Evolutionary conservation across 2,797 vertebrate genomes (phyloP), one percentile per base, ranked within the genome.

Genomic region (Phataginus tetradactyla): DNA sequence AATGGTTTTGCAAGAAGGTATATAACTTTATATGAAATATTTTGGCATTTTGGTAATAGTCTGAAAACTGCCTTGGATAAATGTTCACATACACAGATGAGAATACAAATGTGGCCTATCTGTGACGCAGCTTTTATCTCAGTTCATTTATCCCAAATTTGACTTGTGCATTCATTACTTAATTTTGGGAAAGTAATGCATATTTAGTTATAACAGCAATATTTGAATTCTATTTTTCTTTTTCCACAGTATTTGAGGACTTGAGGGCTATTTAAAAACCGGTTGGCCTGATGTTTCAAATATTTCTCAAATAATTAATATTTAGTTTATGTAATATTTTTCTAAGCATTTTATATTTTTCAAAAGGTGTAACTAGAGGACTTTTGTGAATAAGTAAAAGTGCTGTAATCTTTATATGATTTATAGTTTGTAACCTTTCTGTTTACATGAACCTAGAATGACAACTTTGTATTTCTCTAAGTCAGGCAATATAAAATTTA

Each of bases 261-360:
- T 86, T 34, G 74, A 86, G 45, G 74, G 71, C 17, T 63, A 13
- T 57, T 89, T 86, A 72, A 94, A 81, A 89, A 59, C 27, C 63
- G 11, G 0, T 89, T 93, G 86, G 29, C 51, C 32, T 79, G 37
- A 27, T 69, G 42, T 79, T 83, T 90, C 64, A 96, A 64, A 77
- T 59, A 39, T 59, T 78, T 94, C 39, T 95, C n/a, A 83, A 39
- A 53, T 74, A 66, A 61, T 92, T 66, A 27, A 45, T 86, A 53
- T 57, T 95, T 94, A 64, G 45, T 88, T 61, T 87, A 51, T 14
- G 68, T 93, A 25, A 69, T 66, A 53, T 57, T 91, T 89, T 86
- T 29, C 23, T 27, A 75, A 53, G 51, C 5, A 95, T 92, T 92
- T 86, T 63, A 53, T 42, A 37, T 39, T 75, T 93, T 85, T 72